Evolutionary conservation across 2,888 invertebrate species (phyloP), one percentile per base, ranked within the genome.

Genomic region (Oscheius sp.): DNA sequence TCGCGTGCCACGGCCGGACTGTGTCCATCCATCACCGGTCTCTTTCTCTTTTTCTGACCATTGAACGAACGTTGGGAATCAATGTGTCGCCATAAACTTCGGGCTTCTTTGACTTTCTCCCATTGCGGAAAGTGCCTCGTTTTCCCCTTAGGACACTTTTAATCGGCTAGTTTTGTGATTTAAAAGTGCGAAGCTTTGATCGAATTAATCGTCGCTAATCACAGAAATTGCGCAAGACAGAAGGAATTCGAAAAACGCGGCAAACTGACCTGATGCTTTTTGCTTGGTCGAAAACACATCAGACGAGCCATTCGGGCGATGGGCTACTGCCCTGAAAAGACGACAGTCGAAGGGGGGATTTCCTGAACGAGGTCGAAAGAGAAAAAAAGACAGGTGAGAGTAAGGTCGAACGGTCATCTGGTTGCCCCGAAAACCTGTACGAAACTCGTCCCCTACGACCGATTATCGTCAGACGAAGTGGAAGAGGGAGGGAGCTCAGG

Each of bases 251-350:
- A 57, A 17, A 36, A 56, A 12, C 33, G n/a, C n/a, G 14, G 2
- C 2, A 22, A 32, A 62, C 32, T 26, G 1, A 62, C 62, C 30
- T 62, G 14, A 6, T 28, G 26, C 22, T 62, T 62, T 54, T 65
- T 65, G 41, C 28, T 28, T 28, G 65, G 65, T 36, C 65, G 65
- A 24, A 65, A 65, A 33, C 65, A 65, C 65, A 65, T 65, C 8
- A 65, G 56, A 36, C 56, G 51, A 20, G 65, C 65, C 65, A 65
- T 65, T 44, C 9, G 24, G 45, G 45, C 44, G 17, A 22, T 33
- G 56, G 36, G 56, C 56, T 17, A 32, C 24, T 56, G 36, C 36
- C 56, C 38, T 9, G 24, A 56, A 20, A 24, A 9, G 24, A 38
- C 36, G 24, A 33, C 9, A 17, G 28, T 17, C 59, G 41, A 14